Conservation (phyloP, 2,113 vertebrate species). For the Micronycteris hirsuta region DNA sequence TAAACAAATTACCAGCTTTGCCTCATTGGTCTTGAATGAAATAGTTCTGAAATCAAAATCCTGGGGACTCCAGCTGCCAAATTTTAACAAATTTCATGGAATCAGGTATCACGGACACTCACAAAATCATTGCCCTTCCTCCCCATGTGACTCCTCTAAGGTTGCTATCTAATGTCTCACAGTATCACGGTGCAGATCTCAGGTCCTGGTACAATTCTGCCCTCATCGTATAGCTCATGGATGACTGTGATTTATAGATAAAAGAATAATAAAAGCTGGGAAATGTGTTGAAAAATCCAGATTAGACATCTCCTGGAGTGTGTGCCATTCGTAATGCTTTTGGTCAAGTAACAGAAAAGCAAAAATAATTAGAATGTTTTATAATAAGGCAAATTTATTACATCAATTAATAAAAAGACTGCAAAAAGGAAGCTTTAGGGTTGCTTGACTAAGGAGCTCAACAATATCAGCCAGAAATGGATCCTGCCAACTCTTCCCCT, state of each 20-base stretch:
- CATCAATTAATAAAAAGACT: neutral
- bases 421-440: neutral
- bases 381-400: neutral
- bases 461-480: neutral
- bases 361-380: neutral
- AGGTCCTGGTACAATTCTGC: neutral
- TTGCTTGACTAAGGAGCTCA: neutral
- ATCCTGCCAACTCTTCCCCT: neutral
- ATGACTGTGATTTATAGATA: neutral
- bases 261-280: neutral
- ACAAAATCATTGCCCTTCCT: neutral
- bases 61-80: neutral
- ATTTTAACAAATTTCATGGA: neutral
- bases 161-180: rapidly evolving
- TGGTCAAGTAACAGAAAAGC: neutral
- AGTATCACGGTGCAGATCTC: neutral
- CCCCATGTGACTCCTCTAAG: rapidly evolving
- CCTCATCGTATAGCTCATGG: rapidly evolving
- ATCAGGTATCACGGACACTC: neutral
- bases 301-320: neutral
- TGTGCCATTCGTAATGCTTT: neutral
- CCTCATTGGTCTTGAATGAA: rapidly evolving
- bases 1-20: neutral
- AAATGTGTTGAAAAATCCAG: neutral
- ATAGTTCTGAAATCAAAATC: neutral